A percentile compares a stretch with the other conserved stretches of the same genome.
phyloP scores from a whole-genome alignment of 2,113 vertebrate genomes.

The Peucedramus taeniatus region DNA sequence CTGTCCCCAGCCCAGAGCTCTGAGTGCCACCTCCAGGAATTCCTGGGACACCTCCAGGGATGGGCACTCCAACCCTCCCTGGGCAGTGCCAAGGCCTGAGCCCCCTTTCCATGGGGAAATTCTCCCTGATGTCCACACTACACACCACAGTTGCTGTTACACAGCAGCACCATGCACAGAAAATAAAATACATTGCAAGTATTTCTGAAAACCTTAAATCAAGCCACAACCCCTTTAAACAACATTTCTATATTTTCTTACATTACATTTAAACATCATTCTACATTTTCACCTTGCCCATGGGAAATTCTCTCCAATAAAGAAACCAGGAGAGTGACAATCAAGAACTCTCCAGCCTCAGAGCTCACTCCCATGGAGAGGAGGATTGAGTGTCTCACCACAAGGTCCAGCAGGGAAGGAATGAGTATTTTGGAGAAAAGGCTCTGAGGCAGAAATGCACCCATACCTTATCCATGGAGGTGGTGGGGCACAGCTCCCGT shows the following conservation, averaged over 20 bases:
- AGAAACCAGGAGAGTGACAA: not conserved
- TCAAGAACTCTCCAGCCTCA: not conserved
- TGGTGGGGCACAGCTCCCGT: fast-evolving
- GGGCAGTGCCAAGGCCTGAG: not conserved
- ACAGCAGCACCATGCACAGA: not conserved
- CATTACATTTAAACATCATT: no score
- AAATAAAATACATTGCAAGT: not conserved
- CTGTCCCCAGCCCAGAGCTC: not conserved
- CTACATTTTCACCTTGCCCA: not conserved
- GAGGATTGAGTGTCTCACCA: not conserved
- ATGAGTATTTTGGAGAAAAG: fast-evolving
- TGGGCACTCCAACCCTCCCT: not conserved
- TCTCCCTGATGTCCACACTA: no score
- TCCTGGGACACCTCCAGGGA: not conserved
- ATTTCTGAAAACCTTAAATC: not conserved
- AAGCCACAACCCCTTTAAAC: not conserved
- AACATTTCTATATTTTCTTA: no score
- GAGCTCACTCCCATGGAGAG: not conserved
- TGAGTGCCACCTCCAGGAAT: not conserved
- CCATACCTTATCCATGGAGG: fast-evolving
- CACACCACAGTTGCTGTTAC: fast-evolving
- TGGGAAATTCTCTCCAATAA: not conserved
- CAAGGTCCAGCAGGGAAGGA: not conserved
- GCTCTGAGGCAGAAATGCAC: not conserved
- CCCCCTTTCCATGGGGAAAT: not conserved